These are phyloP conservation scores for Morpho deidamia DNA, from an alignment of 2,888 invertebrate species.

Conservation along the genomic window DNA sequence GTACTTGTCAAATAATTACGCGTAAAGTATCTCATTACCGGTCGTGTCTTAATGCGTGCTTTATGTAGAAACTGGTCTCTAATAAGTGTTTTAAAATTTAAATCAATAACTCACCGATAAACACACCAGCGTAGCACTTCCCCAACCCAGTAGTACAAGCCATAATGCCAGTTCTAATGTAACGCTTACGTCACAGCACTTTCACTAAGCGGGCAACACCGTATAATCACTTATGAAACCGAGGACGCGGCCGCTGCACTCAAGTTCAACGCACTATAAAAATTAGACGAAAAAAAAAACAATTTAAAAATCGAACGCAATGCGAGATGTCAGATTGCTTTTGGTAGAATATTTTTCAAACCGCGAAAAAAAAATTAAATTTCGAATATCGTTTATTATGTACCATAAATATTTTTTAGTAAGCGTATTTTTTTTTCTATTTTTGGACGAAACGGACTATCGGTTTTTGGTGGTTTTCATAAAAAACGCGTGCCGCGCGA, in stretches of 20 bases:
- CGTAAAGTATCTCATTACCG: no score
- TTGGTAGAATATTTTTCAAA: conserved; percentile 28
- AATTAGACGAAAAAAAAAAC: conserved; percentile 36
- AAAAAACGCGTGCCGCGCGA: conserved; percentile 55
- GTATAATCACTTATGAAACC: conserved; percentile 60
- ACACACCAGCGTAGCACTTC: conserved; percentile 51
- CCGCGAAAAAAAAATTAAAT: conserved; percentile 25
- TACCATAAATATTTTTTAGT: neutral
- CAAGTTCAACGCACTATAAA: conserved; percentile 56
- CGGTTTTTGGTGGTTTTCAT: conserved; percentile 45
- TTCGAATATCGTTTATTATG: conserved; percentile 25
- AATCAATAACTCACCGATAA: conserved; percentile 50
- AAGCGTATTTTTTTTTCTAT: neutral
- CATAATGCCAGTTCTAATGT: conserved; percentile 64
- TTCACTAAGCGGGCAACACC: conserved; percentile 64
- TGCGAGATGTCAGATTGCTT: conserved; percentile 24
- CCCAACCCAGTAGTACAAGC: conserved; percentile 61
- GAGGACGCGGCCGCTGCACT: conserved; percentile 60
- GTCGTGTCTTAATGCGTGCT: no score
- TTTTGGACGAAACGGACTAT: conserved; percentile 18
- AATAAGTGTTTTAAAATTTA: no score
- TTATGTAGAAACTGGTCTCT: no score
- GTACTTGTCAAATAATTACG: no score
- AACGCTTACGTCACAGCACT: conserved; percentile 71
- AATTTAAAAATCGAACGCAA: conserved; percentile 21